Conservation (phyloP, 2,888 invertebrate species). For the Hoplodrina ambigua region DNA sequence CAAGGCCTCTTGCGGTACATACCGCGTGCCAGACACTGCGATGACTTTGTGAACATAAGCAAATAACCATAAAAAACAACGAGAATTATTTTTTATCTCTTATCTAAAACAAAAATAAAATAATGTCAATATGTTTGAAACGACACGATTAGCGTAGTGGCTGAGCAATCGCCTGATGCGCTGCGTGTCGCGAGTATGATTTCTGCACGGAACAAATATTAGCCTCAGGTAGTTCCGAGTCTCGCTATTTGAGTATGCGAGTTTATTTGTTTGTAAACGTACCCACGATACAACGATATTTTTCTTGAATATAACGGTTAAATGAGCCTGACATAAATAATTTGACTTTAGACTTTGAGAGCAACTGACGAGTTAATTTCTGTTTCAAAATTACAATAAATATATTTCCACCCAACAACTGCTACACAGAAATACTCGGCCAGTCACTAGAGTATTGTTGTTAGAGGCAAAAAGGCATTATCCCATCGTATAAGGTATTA, state of each 20-base stretch:
- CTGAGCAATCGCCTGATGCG: too few relatives aligned
- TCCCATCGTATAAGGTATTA: constrained; percentile 5
- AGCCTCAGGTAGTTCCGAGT: too few relatives aligned
- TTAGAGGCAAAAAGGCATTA: constrained; percentile 12
- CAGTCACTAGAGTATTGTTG: neutral
- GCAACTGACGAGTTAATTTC: constrained; percentile 13
- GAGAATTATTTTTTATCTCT: constrained; percentile 4
- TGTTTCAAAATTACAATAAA: constrained; percentile 44
- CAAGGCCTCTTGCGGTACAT: constrained; percentile 66
- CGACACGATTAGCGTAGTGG: too few relatives aligned
- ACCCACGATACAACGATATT: too few relatives aligned
- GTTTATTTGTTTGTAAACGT: too few relatives aligned
- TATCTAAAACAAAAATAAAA: neutral
- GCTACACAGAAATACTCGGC: constrained; percentile 40
- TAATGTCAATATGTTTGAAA: neutral
- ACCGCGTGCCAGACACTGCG: constrained; percentile 36
- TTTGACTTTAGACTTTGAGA: neutral
- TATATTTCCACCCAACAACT: constrained; percentile 45
- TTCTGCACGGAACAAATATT: too few relatives aligned
- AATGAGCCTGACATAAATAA: too few relatives aligned
- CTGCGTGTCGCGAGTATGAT: too few relatives aligned
- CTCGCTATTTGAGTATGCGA: too few relatives aligned
- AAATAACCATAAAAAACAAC: neutral
- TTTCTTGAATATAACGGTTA: too few relatives aligned
- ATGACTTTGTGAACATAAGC: constrained; percentile 44